A percentile compares a stretch with the other conserved stretches of the same genome.
Conservation (phyloP, 2,888 invertebrate species). For the Metallyticus violacea region DNA sequence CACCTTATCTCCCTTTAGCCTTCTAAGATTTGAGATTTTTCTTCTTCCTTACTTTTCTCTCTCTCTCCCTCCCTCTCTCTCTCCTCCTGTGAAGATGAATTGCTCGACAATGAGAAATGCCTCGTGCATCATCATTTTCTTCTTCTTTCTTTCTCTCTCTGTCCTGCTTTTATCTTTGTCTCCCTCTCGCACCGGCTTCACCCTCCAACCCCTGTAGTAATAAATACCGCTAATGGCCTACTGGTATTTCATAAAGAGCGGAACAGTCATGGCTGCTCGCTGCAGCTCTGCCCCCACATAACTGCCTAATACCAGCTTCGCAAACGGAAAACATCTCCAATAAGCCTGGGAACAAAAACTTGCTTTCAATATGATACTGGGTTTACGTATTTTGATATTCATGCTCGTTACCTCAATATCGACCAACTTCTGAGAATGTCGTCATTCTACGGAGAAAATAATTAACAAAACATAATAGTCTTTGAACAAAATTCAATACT, state of each 20-base stretch:
- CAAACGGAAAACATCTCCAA: not conserved
- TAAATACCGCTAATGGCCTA: constrained; percentile 49
- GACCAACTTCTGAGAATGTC: too few species aligned
- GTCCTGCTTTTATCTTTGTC: not conserved
- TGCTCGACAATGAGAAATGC: not conserved
- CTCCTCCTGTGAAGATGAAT: not conserved
- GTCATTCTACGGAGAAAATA: too few species aligned
- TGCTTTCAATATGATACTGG: not conserved
- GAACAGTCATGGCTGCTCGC: not conserved
- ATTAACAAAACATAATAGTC: too few species aligned
- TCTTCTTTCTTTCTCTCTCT: not conserved
- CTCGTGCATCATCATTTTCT: not conserved
- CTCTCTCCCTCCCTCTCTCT: not conserved
- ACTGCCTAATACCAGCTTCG: constrained; percentile 4
- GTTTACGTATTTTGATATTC: too few species aligned
- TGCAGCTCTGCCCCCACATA: not conserved
- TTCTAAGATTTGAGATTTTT: not conserved
- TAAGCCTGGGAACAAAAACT: too few species aligned
- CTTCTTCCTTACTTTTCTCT: not conserved
- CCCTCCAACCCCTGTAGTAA: constrained; percentile 32
- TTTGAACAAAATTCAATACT: too few species aligned
- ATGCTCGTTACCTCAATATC: too few species aligned
- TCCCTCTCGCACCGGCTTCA: not conserved
- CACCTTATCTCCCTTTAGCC: not conserved
- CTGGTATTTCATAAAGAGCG: constrained; percentile 47